Base-by-base conservation (phyloP, 2,888 invertebrate species). In the Cetonia aurata region DNA sequence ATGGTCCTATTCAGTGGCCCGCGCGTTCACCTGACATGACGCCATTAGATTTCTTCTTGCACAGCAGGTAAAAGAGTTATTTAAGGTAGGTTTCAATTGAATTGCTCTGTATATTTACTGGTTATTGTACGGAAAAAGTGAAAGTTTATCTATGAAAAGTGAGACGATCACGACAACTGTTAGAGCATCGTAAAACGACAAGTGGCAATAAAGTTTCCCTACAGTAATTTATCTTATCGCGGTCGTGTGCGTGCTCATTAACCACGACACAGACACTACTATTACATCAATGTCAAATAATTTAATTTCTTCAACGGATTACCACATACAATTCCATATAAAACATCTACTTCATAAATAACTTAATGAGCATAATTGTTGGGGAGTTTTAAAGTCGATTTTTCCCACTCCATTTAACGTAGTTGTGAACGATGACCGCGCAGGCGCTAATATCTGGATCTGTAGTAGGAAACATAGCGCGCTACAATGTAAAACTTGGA, bases 251-350 rank as follows among this genome's bases (percentile, higher is more conserved):
- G 13, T 53, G 53, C 31, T n/a, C 53, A 53, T 31, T 31, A 31
- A 33, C 31, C 12, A 31, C 52, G 10, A 25, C 25, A 19, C 13
- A 33, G 10, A 31, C 3, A 13, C 31, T 12, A 13, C 55, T 55
- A 55, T 55, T 55, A 55, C 55, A 55, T 33, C n/a, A 55, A 33
- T 33, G 55, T 55, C 33, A 33, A 13, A 55, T 55, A 55, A 55
- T 55, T 33, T 55, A 55, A 55, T 55, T 55, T 55, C 33, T 33
- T 33, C 6, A 25, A 6, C 33, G 13, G 31, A 55, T 55, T 55
- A 55, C 55, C 13, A 55, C 52, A 53, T 17, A 53, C 55, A 25
- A 55, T n/a, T 25, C 2, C 8, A 37, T 37, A 55, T 55, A 55
- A 55, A 55, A 55, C 33, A 55, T 33, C 55, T 8, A 33, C 33